Percentiles rank a stretch among this genome's conserved stretches.
phyloP scores from a whole-genome alignment of 2,797 vertebrate genomes.

The Pteropus rufus region DNA sequence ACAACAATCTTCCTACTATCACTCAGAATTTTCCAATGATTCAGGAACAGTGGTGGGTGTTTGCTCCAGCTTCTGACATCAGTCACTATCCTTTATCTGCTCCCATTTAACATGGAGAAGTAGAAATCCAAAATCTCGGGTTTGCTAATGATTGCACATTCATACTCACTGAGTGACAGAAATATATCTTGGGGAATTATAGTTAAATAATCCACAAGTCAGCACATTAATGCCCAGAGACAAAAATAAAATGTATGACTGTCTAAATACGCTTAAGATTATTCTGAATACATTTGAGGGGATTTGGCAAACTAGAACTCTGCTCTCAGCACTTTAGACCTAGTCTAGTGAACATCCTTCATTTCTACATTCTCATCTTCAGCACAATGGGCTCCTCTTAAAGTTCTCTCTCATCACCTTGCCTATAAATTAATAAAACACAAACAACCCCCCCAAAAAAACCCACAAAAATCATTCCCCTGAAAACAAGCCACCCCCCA shows the following conservation, averaged over 20 bases:
- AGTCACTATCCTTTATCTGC: neutral
- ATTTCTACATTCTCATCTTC: neutral
- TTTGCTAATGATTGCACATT: constrained; percentile 68
- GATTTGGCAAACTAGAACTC: constrained; percentile 73
- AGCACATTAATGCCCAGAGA: constrained; percentile 80
- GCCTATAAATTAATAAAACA: constrained; percentile 53
- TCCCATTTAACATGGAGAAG: neutral
- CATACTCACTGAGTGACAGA: constrained; percentile 67
- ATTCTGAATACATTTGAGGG: constrained; percentile 78
- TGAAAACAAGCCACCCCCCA: neutral
- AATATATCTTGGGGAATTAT: constrained; percentile 72
- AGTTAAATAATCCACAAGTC: constrained; percentile 72
- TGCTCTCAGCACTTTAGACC: constrained; percentile 61
- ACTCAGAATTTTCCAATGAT: neutral
- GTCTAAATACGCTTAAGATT: constrained; percentile 80
- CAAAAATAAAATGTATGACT: constrained; percentile 78
- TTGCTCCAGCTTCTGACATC: neutral
- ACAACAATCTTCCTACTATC: rapidly evolving
- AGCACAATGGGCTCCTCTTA: neutral
- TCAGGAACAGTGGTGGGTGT: too few relatives aligned
- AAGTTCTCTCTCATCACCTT: neutral
- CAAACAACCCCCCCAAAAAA: neutral
- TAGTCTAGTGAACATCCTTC: constrained; percentile 40
- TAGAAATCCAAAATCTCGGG: constrained; percentile 42
- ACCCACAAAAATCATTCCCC: neutral